Percentiles rank a stretch among this genome's conserved stretches.
These are phyloP conservation scores for Dromius quadrimaculatus DNA, from an alignment of 2,888 invertebrate genomes.

Conservation along the genomic window DNA sequence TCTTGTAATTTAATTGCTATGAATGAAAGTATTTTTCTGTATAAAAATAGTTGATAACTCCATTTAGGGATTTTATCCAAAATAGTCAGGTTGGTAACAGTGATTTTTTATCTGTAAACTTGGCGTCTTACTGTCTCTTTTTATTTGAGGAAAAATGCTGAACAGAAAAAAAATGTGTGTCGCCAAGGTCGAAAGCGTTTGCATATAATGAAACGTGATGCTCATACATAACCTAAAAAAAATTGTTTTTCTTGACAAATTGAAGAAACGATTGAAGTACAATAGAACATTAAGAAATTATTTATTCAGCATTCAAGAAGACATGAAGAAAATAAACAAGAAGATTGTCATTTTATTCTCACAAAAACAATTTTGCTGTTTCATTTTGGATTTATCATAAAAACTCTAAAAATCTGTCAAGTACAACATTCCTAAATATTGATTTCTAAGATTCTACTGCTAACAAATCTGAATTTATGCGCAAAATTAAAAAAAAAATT, in stretches of 20 bases:
- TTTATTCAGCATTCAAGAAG: not conserved
- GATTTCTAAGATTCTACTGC: too few species aligned
- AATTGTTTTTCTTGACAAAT: conserved; percentile 7
- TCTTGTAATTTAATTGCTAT: not conserved
- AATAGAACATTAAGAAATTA: conserved; percentile 3
- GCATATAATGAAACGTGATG: conserved; percentile 19
- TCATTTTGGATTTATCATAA: too few species aligned
- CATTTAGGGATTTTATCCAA: conserved; percentile 17
- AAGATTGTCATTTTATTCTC: too few species aligned
- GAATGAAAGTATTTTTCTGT: conserved; percentile 4
- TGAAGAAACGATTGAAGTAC: not conserved
- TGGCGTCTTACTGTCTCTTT: conserved; percentile 6
- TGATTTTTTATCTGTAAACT: too few species aligned
- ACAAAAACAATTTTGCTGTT: too few species aligned
- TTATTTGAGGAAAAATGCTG: not conserved
- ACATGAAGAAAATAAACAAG: too few species aligned
- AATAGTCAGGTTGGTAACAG: too few species aligned
- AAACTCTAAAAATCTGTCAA: too few species aligned
- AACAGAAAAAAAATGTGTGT: conserved; percentile 13
- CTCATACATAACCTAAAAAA: conserved; percentile 8
- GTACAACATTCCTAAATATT: too few species aligned
- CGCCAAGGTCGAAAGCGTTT: conserved; percentile 24
- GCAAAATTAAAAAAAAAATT: too few species aligned
- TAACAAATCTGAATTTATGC: too few species aligned
- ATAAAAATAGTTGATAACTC: not conserved